Percentiles rank a stretch among this genome's conserved stretches.
These are phyloP conservation scores for Polyploca ridens DNA, from an alignment of 2,888 invertebrate genomes.

Conservation along the genomic window DNA sequence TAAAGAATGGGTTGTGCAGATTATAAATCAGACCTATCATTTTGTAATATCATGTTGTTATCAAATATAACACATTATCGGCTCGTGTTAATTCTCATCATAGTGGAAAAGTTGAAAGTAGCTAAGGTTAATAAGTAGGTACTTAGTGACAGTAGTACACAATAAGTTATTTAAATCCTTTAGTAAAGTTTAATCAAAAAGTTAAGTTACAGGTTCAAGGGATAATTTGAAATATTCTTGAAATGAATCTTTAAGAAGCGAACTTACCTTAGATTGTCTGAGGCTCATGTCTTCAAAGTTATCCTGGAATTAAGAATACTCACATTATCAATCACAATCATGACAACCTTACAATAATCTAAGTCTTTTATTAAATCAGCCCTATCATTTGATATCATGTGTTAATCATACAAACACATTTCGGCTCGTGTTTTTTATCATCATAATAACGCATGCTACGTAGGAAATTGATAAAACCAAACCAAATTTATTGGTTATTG, in stretches of 20 bases:
- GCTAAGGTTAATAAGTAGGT: too few relatives aligned
- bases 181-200: too few relatives aligned
- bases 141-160: background rate
- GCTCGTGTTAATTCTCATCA: constrained; percentile 75
- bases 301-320: background rate
- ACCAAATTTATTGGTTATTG: too few relatives aligned
- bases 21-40: constrained; percentile 74
- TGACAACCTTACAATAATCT: background rate
- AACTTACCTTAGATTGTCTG: background rate
- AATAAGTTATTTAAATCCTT: too few relatives aligned
- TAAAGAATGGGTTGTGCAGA: background rate
- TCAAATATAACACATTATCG: constrained; percentile 69
- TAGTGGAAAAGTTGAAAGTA: constrained; percentile 17
- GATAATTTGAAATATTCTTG: background rate
- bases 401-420: constrained; percentile 71
- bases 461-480: too few relatives aligned
- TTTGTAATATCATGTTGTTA: constrained; percentile 67
- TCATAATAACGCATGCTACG: constrained; percentile 42
- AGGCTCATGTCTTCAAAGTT: background rate
- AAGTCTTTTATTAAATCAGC: constrained; percentile 44
- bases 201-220: background rate
- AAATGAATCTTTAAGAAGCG: background rate
- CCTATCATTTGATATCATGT: constrained; percentile 73
- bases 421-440: constrained; percentile 76
- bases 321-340: background rate